Base-by-base conservation (phyloP, 1,140 invertebrate species). In the Camponotus floridanus region DNA sequence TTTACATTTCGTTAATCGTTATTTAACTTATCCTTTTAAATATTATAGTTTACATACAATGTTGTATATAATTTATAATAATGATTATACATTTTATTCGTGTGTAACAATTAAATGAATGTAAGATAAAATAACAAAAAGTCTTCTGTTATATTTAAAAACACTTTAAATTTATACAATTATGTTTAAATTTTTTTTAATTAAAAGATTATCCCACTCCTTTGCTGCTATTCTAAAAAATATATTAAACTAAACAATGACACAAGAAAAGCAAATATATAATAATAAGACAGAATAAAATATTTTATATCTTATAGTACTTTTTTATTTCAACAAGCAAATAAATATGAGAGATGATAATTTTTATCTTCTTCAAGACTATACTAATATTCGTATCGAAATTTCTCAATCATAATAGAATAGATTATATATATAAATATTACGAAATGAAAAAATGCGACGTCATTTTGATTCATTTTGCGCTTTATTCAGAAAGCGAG, bases 61-160 rank as follows among this genome's bases (percentile, higher is more conserved):
- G 45, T 48, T 48, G 13, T 48, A 59, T 57, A 59, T 36, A 39
- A 11, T 76, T 51, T 36, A 74, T 8, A 74, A 57, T 21, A 74
- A 36, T 59, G 21, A 9, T 18, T 36, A 57, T 55, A 33, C 0
- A 1, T 33, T 4, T 39, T 51, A 73, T 51, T 73, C 55, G 18
- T 57, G 18, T 55, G 11, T 7, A 74, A 74, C 9, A 13, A 48
- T 33, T 26, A 26, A 33, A 71, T 55, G 5, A 74, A 36, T 33
- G 9, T 55, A 57, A 13, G 18, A 8, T 73, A 55, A 73, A 55
- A 55, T 51, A 3, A 21, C 26, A 26, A 33, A 33, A 7, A 26
- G 13, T 15, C 39, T 39, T 2, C 5, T 8, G 11, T 48, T 51
- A 31, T 45, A 15, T 48, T 4, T 48, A 48, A 48, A 48, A 70